These are phyloP conservation scores for Cryptotermes secundus DNA, from an alignment of 1,140 invertebrate species.

Conservation along the genomic window DNA sequence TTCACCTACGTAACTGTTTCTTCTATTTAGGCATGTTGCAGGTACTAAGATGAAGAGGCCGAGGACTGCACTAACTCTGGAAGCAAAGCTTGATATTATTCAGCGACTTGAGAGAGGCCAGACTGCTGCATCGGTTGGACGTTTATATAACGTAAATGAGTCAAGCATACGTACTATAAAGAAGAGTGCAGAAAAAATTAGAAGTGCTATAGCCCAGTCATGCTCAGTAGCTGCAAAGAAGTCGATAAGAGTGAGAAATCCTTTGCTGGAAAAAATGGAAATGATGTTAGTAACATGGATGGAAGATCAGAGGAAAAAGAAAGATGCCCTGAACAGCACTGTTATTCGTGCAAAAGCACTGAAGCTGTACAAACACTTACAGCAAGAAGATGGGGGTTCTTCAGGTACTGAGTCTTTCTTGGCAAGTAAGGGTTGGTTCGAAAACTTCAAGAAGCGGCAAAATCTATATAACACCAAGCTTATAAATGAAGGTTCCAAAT, in stretches of 20 bases:
- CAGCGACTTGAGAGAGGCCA: not conserved
- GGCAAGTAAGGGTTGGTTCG: constrained; percentile 47
- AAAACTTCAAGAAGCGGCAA: constrained; percentile 44
- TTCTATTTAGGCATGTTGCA: too few relatives aligned
- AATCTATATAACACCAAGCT: constrained; percentile 44
- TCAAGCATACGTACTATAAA: not conserved
- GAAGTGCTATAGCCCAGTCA: not conserved
- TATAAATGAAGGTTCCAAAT: constrained; percentile 44
- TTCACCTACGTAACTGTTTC: too few relatives aligned
- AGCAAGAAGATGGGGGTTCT: not conserved
- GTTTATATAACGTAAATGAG: not conserved
- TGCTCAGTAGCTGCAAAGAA: constrained; percentile 26
- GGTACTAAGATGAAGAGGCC: too few relatives aligned
- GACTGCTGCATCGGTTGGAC: not conserved
- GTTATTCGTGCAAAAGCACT: not conserved
- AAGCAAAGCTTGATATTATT: constrained; percentile 4
- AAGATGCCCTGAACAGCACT: constrained; percentile 35
- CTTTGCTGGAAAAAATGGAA: constrained; percentile 42
- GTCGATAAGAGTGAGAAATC: constrained; percentile 38
- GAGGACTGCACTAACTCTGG: not conserved
- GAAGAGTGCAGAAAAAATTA: constrained; percentile 12
- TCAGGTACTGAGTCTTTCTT: constrained; percentile 37
- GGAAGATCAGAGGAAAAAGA: constrained; percentile 40
- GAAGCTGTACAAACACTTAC: not conserved
- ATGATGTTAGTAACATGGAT: constrained; percentile 40